A percentile compares a stretch with the other conserved stretches of the same genome.
phyloP scores from a whole-genome alignment of 2,888 invertebrate species.

The Gisinianus flammeolus region DNA sequence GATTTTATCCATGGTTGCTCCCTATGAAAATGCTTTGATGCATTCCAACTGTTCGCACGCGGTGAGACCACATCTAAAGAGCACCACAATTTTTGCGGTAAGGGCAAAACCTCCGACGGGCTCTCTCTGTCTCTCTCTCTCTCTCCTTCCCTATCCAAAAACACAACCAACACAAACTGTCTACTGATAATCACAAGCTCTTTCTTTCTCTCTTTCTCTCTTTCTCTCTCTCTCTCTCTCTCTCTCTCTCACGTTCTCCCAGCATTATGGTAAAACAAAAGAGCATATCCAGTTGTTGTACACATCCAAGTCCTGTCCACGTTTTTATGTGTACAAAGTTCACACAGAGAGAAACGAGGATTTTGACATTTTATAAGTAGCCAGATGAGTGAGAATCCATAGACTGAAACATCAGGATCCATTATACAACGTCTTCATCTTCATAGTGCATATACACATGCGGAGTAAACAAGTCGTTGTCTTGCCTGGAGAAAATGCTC shows the following conservation, averaged over 20 bases:
- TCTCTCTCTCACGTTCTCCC: neutral
- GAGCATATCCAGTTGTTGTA: too few species aligned
- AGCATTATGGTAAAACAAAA: too few species aligned
- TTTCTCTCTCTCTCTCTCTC: neutral
- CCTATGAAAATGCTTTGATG: constrained; percentile 29
- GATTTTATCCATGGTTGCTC: constrained; percentile 38
- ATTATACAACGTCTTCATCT: neutral
- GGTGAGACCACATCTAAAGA: neutral
- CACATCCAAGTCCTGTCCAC: too few species aligned
- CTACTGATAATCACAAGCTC: neutral
- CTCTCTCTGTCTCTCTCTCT: neutral
- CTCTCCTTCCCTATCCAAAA: neutral
- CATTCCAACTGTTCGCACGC: constrained; percentile 29
- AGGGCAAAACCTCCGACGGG: constrained; percentile 1
- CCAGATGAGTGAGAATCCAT: constrained; percentile 21
- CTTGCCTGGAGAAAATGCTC: neutral
- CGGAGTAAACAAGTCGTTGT: neutral
- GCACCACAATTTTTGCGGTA: neutral
- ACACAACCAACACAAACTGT: constrained; percentile 9
- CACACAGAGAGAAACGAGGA: too few species aligned
- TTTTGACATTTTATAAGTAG: constrained; percentile 8
- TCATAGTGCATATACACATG: neutral
- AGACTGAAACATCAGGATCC: neutral
- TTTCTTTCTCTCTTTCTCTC: neutral
- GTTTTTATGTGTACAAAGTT: too few species aligned